Evolutionary conservation across 2,113 vertebrate genomes (phyloP).

Genomic region (Raja brachyura): DNA sequence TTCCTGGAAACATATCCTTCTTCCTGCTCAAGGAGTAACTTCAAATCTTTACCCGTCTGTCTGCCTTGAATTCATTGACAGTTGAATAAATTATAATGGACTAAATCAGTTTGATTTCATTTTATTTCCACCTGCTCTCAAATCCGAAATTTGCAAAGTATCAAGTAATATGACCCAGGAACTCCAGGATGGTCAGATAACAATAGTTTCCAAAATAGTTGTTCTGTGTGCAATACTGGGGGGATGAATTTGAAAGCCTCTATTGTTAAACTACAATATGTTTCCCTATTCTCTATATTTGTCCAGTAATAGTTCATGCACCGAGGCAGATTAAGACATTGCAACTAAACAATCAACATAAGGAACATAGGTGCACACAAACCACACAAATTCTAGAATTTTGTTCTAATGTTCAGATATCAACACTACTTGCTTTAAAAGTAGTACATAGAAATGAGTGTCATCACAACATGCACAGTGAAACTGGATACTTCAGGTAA

Average conservation of each 20-base stretch:
- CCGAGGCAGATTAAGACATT: neutral
- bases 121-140: neutral
- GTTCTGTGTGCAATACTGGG: neutral
- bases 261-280: conserved; percentile 3
- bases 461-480: conserved; percentile 54
- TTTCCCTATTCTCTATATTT: conserved; percentile 2
- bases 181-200: neutral
- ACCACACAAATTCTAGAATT: conserved; percentile 25
- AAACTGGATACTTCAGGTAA: conserved; percentile 37
- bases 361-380: conserved; percentile 25
- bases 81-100: neutral
- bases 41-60: neutral
- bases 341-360: neutral
- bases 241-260: neutral
- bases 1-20: too few relatives aligned
- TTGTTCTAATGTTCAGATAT: neutral
- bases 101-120: neutral
- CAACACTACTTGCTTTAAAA: neutral
- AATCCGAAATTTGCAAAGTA: neutral
- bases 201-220: too few relatives aligned
- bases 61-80: too few relatives aligned
- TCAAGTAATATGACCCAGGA: neutral
- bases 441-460: neutral
- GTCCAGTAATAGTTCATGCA: neutral
- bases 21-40: neutral